A percentile compares a stretch with the other conserved stretches of the same genome.
Conservation (phyloP, 2,113 vertebrate genomes). For the Aptenodytes patagonicus region DNA sequence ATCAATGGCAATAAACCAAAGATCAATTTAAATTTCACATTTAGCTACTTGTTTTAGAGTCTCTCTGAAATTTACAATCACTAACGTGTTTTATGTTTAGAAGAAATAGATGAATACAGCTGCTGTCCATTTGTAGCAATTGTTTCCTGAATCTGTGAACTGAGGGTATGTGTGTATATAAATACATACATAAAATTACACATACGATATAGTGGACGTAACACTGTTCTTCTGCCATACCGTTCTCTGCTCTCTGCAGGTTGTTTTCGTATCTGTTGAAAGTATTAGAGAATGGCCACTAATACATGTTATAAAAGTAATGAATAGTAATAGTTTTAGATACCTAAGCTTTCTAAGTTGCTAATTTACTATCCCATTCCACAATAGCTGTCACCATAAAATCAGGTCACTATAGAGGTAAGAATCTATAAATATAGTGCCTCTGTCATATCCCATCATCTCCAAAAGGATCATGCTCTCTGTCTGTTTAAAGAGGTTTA, state of each 20-base stretch:
- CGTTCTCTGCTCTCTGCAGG: not conserved
- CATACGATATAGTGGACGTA: not conserved
- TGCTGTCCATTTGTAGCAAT: not conserved
- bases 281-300: conserved; percentile 40
- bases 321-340: conserved; percentile 39
- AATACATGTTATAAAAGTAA: conserved; percentile 60
- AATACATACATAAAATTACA: not conserved
- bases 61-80: conserved; percentile 44
- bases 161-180: not conserved
- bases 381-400: conserved; percentile 71
- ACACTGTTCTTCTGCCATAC: not conserved
- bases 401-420: conserved; percentile 74
- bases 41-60: conserved; percentile 58
- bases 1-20: conserved; percentile 69
- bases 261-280: conserved; percentile 54
- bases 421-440: conserved; percentile 78
- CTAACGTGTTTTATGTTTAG: conserved; percentile 23
- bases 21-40: conserved; percentile 74
- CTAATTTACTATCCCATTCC: conserved; percentile 68
- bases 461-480: conserved; percentile 82
- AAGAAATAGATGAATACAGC: conserved; percentile 29
- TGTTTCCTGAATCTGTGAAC: conserved; percentile 33
- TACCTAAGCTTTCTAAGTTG: conserved; percentile 50
- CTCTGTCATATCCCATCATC: conserved; percentile 82
- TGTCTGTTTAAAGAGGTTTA: conserved; percentile 78